Evolutionary conservation across 1,140 invertebrate genomes (phyloP).

Genomic region (Amphibalanus amphitrite): DNA sequence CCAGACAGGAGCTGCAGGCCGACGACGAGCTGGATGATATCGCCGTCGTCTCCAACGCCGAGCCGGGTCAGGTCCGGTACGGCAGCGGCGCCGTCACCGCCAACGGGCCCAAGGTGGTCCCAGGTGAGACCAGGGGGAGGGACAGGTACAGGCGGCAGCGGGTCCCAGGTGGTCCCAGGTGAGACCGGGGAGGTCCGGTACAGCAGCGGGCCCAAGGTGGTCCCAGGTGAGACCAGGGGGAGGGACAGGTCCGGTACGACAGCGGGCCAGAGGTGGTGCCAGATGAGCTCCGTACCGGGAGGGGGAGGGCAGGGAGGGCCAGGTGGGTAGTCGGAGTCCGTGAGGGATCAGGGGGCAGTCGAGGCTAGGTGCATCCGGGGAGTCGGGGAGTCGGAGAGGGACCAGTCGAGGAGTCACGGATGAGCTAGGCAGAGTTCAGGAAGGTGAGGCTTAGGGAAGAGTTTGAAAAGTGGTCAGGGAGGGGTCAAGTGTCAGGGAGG

Average conservation of each 20-base stretch:
- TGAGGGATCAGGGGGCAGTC: too few species aligned
- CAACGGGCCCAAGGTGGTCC: conserved; percentile 45
- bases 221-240: not conserved
- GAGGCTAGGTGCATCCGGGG: too few species aligned
- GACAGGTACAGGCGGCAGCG: not conserved
- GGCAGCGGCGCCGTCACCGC: conserved; percentile 33
- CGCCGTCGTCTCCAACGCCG: conserved; percentile 44
- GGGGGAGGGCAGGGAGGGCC: not conserved
- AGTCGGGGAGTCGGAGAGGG: too few species aligned
- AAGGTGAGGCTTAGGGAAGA: too few species aligned
- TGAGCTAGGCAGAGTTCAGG: too few species aligned
- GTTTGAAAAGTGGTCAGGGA: too few species aligned
- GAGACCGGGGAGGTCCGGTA: not conserved
- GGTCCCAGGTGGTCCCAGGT: not conserved
- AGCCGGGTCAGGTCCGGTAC: conserved; percentile 38
- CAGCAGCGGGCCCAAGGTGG: not conserved
- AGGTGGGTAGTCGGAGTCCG: too few species aligned
- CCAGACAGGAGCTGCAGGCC: not conserved
- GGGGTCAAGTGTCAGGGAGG: too few species aligned
- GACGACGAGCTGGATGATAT: conserved; percentile 56
- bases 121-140: conserved; percentile 31
- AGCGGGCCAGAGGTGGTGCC: too few species aligned
- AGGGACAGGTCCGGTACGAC: not conserved
- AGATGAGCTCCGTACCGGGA: too few species aligned
- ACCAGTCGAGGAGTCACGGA: too few species aligned